These are phyloP conservation scores for Enteromius radiatus DNA, from an alignment of 2,797 vertebrate genomes.

Conservation along the genomic window DNA sequence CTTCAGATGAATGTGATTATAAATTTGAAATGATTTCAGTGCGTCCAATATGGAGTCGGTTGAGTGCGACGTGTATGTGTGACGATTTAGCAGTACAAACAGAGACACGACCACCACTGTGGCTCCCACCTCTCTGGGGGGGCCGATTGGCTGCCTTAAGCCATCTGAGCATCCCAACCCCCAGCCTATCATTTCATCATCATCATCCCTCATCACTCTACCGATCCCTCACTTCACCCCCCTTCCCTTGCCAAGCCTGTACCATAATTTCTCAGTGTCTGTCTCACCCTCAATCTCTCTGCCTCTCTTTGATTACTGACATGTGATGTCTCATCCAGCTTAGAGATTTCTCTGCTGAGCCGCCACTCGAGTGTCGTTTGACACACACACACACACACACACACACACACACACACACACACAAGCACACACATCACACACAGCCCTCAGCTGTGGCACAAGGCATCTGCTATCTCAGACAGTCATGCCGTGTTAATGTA, in stretches of 20 bases:
- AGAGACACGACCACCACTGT: constrained; percentile 17
- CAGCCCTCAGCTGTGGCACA: constrained; percentile 45
- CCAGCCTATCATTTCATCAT: constrained; percentile 48
- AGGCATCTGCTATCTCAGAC: constrained; percentile 49
- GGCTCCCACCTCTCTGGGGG: constrained; percentile 20
- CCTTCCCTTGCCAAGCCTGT: constrained; percentile 24
- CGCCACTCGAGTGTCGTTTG: constrained; percentile 27
- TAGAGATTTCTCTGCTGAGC: constrained; percentile 52
- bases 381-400: not conserved
- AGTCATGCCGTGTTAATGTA: constrained; percentile 45
- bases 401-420: not conserved
- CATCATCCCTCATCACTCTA: constrained; percentile 36
- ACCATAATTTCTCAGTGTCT: constrained; percentile 45
- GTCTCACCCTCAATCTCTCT: constrained; percentile 51
- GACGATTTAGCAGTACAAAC: constrained; percentile 7
- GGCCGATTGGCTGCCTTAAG: constrained; percentile 38
- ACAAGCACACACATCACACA: constrained; percentile 19
- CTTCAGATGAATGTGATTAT: not conserved
- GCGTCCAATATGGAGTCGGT: not conserved
- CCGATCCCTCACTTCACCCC: constrained; percentile 32
- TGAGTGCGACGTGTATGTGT: not conserved
- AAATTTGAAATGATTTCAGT: not conserved
- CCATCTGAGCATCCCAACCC: constrained; percentile 29
- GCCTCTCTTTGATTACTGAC: constrained; percentile 57
- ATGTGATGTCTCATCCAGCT: constrained; percentile 50